Percentiles rank a stretch among this genome's conserved stretches.
Evolutionary conservation across 2,797 vertebrate genomes (phyloP).

Genomic region (Etheostoma nigrum): DNA sequence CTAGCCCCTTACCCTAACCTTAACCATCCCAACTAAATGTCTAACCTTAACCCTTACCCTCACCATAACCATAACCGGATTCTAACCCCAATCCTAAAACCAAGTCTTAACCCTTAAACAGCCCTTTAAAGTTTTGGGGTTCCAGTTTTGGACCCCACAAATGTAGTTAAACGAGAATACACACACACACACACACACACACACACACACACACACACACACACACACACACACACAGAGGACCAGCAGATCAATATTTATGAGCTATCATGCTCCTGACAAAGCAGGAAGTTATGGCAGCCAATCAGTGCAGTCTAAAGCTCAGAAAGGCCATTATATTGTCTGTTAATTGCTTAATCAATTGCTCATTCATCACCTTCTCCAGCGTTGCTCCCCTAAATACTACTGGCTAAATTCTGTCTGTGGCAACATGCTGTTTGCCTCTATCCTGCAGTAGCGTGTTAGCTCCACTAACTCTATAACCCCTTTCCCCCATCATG

Average conservation of each 20-base stretch:
- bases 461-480: no score
- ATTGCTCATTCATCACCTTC: conserved; percentile 39
- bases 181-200: not conserved
- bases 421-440: not conserved
- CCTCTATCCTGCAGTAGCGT: not conserved
- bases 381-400: not conserved
- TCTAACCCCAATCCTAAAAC: no score
- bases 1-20: no score
- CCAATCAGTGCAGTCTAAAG: conserved; percentile 50
- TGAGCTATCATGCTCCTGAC: conserved; percentile 57
- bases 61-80: no score
- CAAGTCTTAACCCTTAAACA: no score
- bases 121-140: no score
- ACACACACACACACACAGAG: conserved; percentile 21
- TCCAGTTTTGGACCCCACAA: no score
- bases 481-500: no score
- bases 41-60: no score
- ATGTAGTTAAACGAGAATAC: no score
- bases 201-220: conserved; percentile 23
- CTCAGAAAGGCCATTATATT: conserved; percentile 34
- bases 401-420: not conserved
- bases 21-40: no score
- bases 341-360: conserved; percentile 56
- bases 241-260: conserved; percentile 64
- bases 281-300: conserved; percentile 57